A percentile compares a stretch with the other conserved stretches of the same genome.
Conservation (phyloP, 2,888 invertebrate species). For the Cheiracanthium punctorium region DNA sequence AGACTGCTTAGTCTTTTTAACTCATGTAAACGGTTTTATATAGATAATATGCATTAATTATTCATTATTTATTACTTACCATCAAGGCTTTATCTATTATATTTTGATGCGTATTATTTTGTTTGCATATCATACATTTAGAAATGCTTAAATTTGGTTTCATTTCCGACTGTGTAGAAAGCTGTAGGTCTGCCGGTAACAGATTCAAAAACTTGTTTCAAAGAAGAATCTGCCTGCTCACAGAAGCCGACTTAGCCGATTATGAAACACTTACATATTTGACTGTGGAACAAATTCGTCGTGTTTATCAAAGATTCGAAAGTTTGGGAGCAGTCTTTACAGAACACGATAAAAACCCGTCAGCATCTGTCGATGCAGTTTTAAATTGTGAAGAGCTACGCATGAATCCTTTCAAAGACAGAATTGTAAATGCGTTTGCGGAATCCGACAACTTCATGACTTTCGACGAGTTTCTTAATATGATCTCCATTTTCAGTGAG, state of each 20-base stretch:
- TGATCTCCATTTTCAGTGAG: slow-evolving; percentile 97
- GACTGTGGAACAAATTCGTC: slow-evolving; percentile 13
- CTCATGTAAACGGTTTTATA: too few species aligned
- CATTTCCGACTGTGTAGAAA: too few species aligned
- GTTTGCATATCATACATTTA: too few species aligned
- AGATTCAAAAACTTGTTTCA: not conserved
- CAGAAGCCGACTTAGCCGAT: slow-evolving; percentile 91
- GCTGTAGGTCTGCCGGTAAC: too few species aligned
- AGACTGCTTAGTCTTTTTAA: too few species aligned
- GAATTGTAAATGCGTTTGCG: slow-evolving; percentile 88
- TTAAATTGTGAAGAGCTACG: not conserved
- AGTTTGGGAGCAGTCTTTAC: not conserved
- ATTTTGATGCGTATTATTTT: too few species aligned
- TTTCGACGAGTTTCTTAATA: slow-evolving; percentile 96
- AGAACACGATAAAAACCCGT: slow-evolving; percentile 36
- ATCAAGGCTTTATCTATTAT: too few species aligned
- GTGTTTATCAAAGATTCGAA: slow-evolving; percentile 17
- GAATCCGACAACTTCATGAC: slow-evolving; percentile 90
- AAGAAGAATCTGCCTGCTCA: slow-evolving; percentile 78
- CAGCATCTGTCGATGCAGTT: not conserved
- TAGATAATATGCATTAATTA: too few species aligned
- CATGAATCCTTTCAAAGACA: slow-evolving; percentile 83
- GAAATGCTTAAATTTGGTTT: too few species aligned
- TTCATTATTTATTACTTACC: too few species aligned
- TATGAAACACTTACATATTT: slow-evolving; percentile 78